Conservation (phyloP, 1,140 invertebrate genomes). For the Melanaphis sacchari region DNA sequence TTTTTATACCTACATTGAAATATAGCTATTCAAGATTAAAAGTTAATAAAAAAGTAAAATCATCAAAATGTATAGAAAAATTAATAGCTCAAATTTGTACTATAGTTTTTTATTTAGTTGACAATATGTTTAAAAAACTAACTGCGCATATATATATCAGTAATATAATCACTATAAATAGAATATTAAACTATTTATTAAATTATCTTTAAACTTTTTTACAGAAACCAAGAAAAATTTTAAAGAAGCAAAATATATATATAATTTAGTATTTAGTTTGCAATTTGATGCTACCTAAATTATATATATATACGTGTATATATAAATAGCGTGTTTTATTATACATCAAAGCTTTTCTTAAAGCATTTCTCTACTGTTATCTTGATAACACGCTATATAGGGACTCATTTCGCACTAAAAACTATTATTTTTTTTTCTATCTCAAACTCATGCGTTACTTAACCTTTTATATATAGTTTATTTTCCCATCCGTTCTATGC, state of each 20-base stretch:
- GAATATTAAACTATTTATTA: neutral
- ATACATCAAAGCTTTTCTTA: neutral
- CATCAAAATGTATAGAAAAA: neutral
- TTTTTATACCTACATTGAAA: neutral
- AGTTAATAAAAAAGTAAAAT: neutral
- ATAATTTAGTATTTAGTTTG: neutral
- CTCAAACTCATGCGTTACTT: neutral
- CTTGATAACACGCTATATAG: neutral
- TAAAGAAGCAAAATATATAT: neutral
- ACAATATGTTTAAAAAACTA: neutral
- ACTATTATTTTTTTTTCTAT: conserved; percentile 19
- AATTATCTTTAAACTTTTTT: neutral
- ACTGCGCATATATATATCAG: neutral
- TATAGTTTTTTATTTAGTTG: neutral
- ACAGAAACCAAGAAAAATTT: neutral
- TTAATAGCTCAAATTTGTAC: neutral
- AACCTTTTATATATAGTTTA: conserved; percentile 3
- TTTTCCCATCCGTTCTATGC: neutral
- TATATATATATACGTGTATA: neutral
- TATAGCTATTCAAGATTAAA: neutral
- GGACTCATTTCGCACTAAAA: neutral
- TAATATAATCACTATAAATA: neutral
- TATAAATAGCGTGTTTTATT: neutral
- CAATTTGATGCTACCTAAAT: neutral
- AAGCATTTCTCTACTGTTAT: neutral